Base-by-base conservation (phyloP, 2,113 vertebrate genomes). In the Anseranas semipalmata region DNA sequence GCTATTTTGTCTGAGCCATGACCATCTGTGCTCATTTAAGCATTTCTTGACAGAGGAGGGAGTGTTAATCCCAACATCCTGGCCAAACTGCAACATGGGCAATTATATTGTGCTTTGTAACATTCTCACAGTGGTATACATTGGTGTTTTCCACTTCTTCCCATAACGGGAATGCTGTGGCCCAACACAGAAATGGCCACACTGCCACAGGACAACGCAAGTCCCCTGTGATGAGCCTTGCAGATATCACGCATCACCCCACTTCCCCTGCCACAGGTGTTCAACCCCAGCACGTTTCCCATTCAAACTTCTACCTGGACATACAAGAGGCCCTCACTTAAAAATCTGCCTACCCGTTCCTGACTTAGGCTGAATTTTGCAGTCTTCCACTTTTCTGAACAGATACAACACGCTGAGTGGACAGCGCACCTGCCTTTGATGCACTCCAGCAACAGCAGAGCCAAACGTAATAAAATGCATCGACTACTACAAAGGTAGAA, bases 11-110 rank as follows among this genome's bases (percentile, higher is more conserved):
- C 87, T 92, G 75, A 95, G 90, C 84, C 90, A 78, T 50, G 86
- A 87, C 93, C 95, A 96, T 89, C 93, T 96, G 93, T 67, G 80
- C 83, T 96, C 95, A 93, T 82, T 97, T 95, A 96, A 94, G 92
- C 88, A 72, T 83, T 86, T 80, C 78, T 96, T 92, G 83, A 95
- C 60, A 92, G 93, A 90, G 83, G 12, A 90, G 56, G 83, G 73
- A 95, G 80, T 13, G 48, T 85, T 94, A 96, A 92, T 90, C 85
- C 86, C 5, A 3, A 93, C 35, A 90, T 95, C 83, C 76, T 72
- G 83, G 88, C 88, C 86, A 94, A 94, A 86, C 79, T 60, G 60
- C 79, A 95, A 39, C 60, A 79, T 0, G 9, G 83, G 48, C 81
- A 92, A 89, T 95, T 90, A 93, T 6, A 33, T 2, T 30, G 60